phyloP scores from a whole-genome alignment of 2,888 invertebrate genomes.

The Melinaea marsaeus region DNA sequence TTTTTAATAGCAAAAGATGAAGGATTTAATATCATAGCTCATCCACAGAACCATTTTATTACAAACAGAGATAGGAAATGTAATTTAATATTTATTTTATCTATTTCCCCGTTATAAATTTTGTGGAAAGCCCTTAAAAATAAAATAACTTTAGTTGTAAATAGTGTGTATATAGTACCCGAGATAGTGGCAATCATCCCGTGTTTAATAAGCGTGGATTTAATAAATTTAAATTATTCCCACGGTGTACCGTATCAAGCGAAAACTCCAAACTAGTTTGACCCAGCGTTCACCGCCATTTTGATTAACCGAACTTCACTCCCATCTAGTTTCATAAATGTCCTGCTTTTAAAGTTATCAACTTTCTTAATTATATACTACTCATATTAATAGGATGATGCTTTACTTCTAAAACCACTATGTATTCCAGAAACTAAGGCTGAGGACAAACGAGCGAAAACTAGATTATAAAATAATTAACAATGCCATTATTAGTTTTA shows the following conservation, averaged over 20 bases:
- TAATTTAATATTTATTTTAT: not conserved
- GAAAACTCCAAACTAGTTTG: slow-evolving; percentile 58
- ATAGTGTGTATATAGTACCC: slow-evolving; percentile 5
- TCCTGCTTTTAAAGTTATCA: slow-evolving; percentile 54
- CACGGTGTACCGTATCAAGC: slow-evolving; percentile 45
- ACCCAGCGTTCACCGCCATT: slow-evolving; percentile 46
- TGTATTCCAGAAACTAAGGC: not conserved
- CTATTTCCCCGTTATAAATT: not conserved
- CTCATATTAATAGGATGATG: not conserved
- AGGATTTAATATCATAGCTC: too few species aligned
- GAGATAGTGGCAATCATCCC: slow-evolving; percentile 10
- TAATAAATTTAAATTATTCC: slow-evolving; percentile 54
- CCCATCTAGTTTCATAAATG: slow-evolving; percentile 53
- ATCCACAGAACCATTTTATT: not conserved
- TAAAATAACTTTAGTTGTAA: slow-evolving; percentile 14
- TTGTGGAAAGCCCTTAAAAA: slow-evolving; percentile 7
- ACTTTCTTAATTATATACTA: slow-evolving; percentile 42
- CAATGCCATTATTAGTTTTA: too few species aligned
- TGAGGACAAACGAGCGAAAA: too few species aligned
- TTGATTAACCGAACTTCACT: slow-evolving; percentile 69
- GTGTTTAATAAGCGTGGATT: slow-evolving; percentile 24
- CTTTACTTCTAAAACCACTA: not conserved
- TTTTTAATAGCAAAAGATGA: too few species aligned
- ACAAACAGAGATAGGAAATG: not conserved
- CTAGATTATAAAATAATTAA: too few species aligned